phyloP scores from a whole-genome alignment of 2,797 vertebrate genomes.

The Pantherophis vulpinus region DNA sequence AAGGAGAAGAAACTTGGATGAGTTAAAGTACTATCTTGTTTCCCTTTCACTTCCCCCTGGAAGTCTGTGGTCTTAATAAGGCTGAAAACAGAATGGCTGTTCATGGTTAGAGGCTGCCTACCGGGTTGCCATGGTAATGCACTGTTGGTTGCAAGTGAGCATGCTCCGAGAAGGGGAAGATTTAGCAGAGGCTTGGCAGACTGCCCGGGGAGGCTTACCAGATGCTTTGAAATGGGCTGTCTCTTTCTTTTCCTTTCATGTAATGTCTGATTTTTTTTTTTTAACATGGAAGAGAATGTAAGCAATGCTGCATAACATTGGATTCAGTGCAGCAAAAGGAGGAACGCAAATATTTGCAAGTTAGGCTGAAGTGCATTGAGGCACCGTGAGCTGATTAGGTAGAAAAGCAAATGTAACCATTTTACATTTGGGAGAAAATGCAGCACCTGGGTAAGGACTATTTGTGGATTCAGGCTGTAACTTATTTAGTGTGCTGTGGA shows the following conservation, averaged over 20 bases:
- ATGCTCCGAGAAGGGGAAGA: slow-evolving; percentile 71
- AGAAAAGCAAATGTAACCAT: slow-evolving; percentile 70
- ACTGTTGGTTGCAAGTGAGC: slow-evolving; percentile 72
- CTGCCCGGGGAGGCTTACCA: slow-evolving; percentile 79
- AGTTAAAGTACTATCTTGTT: slow-evolving; percentile 10
- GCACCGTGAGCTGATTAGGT: slow-evolving; percentile 68
- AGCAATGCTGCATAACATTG: slow-evolving; percentile 72
- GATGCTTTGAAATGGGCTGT: slow-evolving; percentile 78
- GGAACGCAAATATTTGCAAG: slow-evolving; percentile 66
- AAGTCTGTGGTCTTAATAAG: slow-evolving; percentile 57
- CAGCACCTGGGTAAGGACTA: slow-evolving; percentile 75
- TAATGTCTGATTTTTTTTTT: slow-evolving; percentile 63
- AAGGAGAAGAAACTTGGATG: background rate
- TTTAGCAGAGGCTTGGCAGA: slow-evolving; percentile 78
- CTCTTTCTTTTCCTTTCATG: slow-evolving; percentile 73
- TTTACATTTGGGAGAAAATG: slow-evolving; percentile 71
- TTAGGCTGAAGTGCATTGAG: slow-evolving; percentile 70
- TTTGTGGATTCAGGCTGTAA: slow-evolving; percentile 17
- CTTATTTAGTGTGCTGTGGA: slow-evolving; percentile 34
- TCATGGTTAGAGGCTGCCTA: slow-evolving; percentile 75
- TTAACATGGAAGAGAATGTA: slow-evolving; percentile 72
- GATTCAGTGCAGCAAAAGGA: slow-evolving; percentile 64
- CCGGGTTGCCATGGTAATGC: slow-evolving; percentile 78
- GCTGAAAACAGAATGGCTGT: slow-evolving; percentile 75
- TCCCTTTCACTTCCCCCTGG: slow-evolving; percentile 40